These are phyloP conservation scores for Aromia moschata DNA, from an alignment of 2,888 invertebrate species.

Conservation along the genomic window DNA sequence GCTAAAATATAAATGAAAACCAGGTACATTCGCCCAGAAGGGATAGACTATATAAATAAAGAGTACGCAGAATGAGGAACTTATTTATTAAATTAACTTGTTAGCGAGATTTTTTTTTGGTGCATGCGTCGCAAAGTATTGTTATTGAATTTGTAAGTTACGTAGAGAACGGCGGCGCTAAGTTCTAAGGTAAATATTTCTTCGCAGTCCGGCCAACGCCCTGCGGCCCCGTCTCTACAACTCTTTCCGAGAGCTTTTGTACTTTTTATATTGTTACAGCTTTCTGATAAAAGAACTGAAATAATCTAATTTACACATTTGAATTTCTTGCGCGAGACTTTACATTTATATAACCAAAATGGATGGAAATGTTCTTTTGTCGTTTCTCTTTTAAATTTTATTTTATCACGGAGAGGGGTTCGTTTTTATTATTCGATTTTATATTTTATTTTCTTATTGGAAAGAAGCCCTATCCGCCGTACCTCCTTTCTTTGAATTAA, in stretches of 20 bases:
- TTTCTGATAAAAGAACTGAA: slow-evolving; percentile 60
- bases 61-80: background rate
- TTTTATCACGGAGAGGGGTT: slow-evolving; percentile 52
- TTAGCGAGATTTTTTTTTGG: slow-evolving; percentile 19
- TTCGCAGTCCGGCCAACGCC: slow-evolving; percentile 46
- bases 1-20: too few relatives aligned
- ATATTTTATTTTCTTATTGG: slow-evolving; percentile 56
- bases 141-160: slow-evolving; percentile 51
- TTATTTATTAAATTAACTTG: slow-evolving; percentile 22
- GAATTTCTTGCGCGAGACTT: slow-evolving; percentile 61
- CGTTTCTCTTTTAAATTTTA: slow-evolving; percentile 58
- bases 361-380: slow-evolving; percentile 61
- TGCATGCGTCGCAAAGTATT: slow-evolving; percentile 36
- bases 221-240: slow-evolving; percentile 45
- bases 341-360: slow-evolving; percentile 61
- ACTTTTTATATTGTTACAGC: slow-evolving; percentile 59
- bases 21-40: too few relatives aligned
- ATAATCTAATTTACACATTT: slow-evolving; percentile 63
- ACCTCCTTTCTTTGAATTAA: slow-evolving; percentile 45
- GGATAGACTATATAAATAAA: too few relatives aligned
- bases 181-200: slow-evolving; percentile 55
- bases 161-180: slow-evolving; percentile 45
- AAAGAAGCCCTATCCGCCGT: slow-evolving; percentile 43
- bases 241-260: slow-evolving; percentile 56
- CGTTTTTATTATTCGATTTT: slow-evolving; percentile 59